These are phyloP conservation scores for Xestia xanthographa DNA, from an alignment of 2,888 invertebrate species.

Conservation along the genomic window DNA sequence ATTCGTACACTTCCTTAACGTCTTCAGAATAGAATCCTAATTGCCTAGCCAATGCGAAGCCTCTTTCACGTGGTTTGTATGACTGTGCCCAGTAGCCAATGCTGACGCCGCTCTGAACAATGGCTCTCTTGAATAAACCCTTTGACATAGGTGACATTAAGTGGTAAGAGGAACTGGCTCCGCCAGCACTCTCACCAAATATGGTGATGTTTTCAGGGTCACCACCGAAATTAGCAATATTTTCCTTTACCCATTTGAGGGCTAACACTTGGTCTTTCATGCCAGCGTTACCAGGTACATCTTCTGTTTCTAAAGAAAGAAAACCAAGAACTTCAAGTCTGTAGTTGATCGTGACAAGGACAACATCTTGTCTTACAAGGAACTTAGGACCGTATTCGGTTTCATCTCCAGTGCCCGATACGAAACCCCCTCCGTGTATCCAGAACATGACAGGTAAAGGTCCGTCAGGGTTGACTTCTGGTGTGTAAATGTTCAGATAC, in stretches of 20 bases:
- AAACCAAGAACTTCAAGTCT: constrained; percentile 78
- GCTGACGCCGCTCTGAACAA: constrained; percentile 92
- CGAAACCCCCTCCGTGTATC: constrained; percentile 78
- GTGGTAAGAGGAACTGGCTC: constrained; percentile 71
- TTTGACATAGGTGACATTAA: constrained; percentile 65
- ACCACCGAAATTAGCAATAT: constrained; percentile 75
- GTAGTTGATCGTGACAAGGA: constrained; percentile 81
- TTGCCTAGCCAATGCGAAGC: constrained; percentile 70
- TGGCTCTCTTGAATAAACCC: constrained; percentile 82
- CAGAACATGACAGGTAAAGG: constrained; percentile 78
- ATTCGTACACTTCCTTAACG: no score
- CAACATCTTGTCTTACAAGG: constrained; percentile 73
- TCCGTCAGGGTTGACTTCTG: constrained; percentile 63
- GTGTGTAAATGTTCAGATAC: constrained; percentile 80
- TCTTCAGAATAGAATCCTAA: constrained; percentile 67
- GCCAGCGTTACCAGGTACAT: constrained; percentile 80
- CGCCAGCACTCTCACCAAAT: constrained; percentile 79
- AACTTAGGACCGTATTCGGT: constrained; percentile 77
- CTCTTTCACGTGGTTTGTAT: constrained; percentile 85
- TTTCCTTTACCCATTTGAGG: constrained; percentile 74
- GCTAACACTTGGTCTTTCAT: constrained; percentile 80
- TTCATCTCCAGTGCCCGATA: constrained; percentile 75
- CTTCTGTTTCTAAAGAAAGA: constrained; percentile 74
- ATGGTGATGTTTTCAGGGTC: constrained; percentile 75
- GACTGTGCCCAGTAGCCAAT: constrained; percentile 90